phyloP scores from a whole-genome alignment of 2,113 vertebrate species.

The Catharus minimus region DNA sequence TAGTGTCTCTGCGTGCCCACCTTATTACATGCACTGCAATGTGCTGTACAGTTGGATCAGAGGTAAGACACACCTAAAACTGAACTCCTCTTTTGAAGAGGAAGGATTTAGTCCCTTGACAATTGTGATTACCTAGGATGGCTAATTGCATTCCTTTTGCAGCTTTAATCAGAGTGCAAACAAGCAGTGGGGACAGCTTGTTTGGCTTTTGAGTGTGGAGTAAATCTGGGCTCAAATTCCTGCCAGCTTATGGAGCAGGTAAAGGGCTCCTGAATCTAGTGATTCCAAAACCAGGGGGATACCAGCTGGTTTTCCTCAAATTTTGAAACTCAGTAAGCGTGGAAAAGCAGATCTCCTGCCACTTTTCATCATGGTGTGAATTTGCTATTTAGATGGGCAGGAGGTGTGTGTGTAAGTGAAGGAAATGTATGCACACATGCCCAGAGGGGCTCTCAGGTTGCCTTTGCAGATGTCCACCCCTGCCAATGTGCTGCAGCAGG shows the following conservation, averaged over 20 bases:
- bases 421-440: rapidly evolving
- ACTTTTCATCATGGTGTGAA: not conserved
- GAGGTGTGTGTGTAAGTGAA: rapidly evolving
- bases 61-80: not conserved
- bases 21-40: not conserved
- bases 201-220: not conserved
- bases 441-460: not conserved
- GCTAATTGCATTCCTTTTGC: not conserved
- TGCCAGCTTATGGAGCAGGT: not conserved
- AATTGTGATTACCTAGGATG: not conserved
- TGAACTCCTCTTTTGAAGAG: not conserved
- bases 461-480: not conserved
- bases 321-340: not conserved
- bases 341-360: not conserved
- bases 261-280: not conserved
- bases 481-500: rapidly evolving
- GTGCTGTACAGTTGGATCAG: not conserved
- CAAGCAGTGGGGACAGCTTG: not conserved
- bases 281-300: not conserved
- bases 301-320: not conserved
- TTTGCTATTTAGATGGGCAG: not conserved
- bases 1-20: not conserved
- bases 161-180: not conserved
- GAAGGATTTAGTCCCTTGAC: not conserved
- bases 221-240: not conserved